These are phyloP conservation scores for Parazoanthus atlanticus DNA, from an alignment of 92 coral and sea anemone genomes.

Conservation along the genomic window DNA sequence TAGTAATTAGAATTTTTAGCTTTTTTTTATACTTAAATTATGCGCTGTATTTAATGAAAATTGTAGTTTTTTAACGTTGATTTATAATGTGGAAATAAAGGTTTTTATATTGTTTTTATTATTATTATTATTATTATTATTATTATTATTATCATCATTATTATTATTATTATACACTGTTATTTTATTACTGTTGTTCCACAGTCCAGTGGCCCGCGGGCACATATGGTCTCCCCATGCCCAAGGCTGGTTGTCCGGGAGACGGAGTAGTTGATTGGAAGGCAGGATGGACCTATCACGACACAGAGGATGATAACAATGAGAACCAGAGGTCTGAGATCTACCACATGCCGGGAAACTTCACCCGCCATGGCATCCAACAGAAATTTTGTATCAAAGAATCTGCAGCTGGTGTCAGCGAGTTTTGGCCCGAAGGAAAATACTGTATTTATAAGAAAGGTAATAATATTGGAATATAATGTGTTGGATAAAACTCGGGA, in stretches of 20 bases:
- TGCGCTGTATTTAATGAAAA: too few species aligned
- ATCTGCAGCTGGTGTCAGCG: conserved; percentile 85
- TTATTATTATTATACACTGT: too few species aligned
- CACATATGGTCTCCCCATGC: conserved; percentile 96
- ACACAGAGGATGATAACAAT: conserved; percentile 96
- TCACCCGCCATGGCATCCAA: conserved; percentile 95
- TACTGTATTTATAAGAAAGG: conserved; percentile 98
- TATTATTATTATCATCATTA: too few species aligned
- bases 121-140: too few species aligned
- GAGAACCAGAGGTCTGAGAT: conserved; percentile 93
- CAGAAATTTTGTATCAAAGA: conserved; percentile 94
- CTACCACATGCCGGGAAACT: conserved; percentile 98
- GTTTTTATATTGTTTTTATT: too few species aligned
- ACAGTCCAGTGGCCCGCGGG: conserved; percentile 98
- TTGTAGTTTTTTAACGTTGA: too few species aligned
- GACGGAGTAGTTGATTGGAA: conserved; percentile 87
- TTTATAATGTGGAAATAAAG: too few species aligned
- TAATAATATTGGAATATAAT: background rate
- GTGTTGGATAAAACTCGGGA: too few species aligned
- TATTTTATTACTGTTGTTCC: background rate
- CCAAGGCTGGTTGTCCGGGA: conserved; percentile 87
- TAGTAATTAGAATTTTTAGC: too few species aligned
- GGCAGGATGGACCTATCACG: conserved; percentile 95
- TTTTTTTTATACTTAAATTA: too few species aligned
- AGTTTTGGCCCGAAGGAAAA: conserved; percentile 99